Evolutionary conservation across 2,797 vertebrate species (phyloP).

Genomic region (Channallabes apus): DNA sequence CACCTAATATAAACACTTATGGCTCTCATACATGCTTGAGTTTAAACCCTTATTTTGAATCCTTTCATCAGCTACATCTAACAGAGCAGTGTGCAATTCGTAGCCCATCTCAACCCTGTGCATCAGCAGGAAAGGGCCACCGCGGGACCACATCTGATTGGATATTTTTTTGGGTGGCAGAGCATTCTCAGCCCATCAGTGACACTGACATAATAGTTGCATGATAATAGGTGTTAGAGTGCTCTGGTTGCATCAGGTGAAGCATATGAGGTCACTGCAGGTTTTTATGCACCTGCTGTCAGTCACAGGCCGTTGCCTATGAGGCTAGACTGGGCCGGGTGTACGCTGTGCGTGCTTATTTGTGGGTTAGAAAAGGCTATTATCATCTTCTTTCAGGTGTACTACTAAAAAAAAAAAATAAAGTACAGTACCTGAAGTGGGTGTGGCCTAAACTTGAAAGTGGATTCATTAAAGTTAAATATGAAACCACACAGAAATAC

Average conservation of each 20-base stretch:
- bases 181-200: not conserved
- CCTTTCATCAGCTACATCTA: not conserved
- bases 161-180: not conserved
- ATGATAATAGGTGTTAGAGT: not conserved
- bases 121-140: not conserved
- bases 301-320: not conserved
- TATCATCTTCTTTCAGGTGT: not conserved
- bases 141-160: not conserved
- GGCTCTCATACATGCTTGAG: not conserved
- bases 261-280: not conserved
- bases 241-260: not conserved
- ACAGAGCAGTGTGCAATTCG: not conserved
- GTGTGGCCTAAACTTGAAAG: not conserved
- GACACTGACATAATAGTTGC: slow-evolving; percentile 1
- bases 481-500: not conserved
- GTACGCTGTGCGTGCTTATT: not conserved
- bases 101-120: not conserved
- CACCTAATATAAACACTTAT: not conserved
- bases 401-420: not conserved
- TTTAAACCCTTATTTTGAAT: not conserved
- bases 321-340: not conserved
- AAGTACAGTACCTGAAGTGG: not conserved
- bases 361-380: not conserved
- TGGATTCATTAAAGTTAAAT: not conserved
- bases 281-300: not conserved